Conservation (phyloP, 2,113 vertebrate genomes). For the Ploceus nigricollis region DNA sequence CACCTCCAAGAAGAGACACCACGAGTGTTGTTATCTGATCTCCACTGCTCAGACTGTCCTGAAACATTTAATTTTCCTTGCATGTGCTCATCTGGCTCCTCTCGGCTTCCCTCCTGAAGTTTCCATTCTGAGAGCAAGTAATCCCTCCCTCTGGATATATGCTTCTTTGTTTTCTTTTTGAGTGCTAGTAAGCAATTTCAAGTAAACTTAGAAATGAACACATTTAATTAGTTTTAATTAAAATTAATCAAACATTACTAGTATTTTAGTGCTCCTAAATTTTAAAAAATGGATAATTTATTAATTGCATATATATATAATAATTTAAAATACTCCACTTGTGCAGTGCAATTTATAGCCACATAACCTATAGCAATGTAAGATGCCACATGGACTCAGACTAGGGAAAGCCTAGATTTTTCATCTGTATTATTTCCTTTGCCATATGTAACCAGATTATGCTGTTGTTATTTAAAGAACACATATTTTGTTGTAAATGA, state of each 20-base stretch:
- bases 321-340: background rate
- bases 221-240: background rate
- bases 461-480: background rate
- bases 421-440: background rate
- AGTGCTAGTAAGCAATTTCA: background rate
- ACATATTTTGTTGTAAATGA: background rate
- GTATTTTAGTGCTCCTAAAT: background rate
- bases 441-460: background rate
- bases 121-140: background rate
- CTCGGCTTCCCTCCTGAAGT: background rate
- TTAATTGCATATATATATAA: background rate
- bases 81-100: background rate
- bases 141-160: background rate
- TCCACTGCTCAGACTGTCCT: background rate
- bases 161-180: background rate
- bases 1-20: background rate
- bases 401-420: background rate
- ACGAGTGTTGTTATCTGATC: background rate
- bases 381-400: background rate
- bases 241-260: background rate
- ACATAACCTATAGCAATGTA: background rate
- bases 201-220: background rate
- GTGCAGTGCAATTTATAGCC: background rate
- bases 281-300: background rate
- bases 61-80: constrained; percentile 40